Evolutionary conservation across 2,888 invertebrate genomes (phyloP), one percentile per base, ranked within the genome.

Genomic region (Acleris emargana): DNA sequence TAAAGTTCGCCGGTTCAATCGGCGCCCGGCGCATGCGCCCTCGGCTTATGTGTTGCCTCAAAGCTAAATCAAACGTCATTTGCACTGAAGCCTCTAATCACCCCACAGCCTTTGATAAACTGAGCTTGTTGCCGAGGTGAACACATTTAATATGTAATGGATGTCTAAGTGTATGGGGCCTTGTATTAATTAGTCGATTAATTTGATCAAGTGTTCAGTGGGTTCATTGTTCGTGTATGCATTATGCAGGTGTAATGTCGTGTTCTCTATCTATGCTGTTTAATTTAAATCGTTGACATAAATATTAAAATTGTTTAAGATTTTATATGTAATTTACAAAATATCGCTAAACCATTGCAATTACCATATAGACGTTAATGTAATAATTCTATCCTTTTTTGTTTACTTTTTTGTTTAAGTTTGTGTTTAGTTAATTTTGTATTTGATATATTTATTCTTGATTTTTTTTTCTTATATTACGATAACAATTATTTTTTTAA

Each of bases 31-130:
- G 60, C 58, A 58, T 54, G 47, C 64, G 51, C 64, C 43, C 64
- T 53, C 25, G 64, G 60, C 50, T 60, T 55, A 63, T 58, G 55
- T 58, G 52, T 71, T 73, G 71, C 73, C 74, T 76, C 85, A 84
- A 82, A 84, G 84, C 82, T 81, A 82, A 84, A 84, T 87, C 86
- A 86, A 84, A 84, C 79, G 85, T 83, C 82, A 85, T 83, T 85
- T 74, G 76, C 82, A 83, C 75, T 74, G 79, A 80, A 84, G 77
- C 80, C 81, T 83, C 81, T 86, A 84, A 86, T 83, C 82, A 83
- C 81, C 77, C 73, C 69, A 75, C 76, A 76, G 79, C 82, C 83
- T 86, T 87, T 86, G 85, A 86, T 72, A 64, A 80, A 81, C 79
- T 73, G 75, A 83, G 77, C 76, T 71, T 76, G 74, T 72, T 73